These are phyloP conservation scores for Carcinoscorpius rotundicauda DNA, from an alignment of 1,140 invertebrate species.

Conservation along the genomic window DNA sequence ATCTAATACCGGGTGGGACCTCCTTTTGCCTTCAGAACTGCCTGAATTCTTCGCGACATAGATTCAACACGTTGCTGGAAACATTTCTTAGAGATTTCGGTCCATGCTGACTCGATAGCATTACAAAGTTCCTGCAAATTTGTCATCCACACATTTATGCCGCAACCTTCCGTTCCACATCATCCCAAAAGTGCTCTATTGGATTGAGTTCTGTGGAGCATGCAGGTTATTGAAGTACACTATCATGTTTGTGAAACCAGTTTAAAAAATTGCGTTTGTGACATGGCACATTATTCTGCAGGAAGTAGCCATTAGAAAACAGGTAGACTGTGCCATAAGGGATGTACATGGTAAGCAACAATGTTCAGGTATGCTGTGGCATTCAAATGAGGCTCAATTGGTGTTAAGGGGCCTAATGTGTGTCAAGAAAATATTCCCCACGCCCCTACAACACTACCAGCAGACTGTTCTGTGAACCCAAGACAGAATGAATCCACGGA, in stretches of 20 bases:
- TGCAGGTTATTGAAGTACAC: background rate
- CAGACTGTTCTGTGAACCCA: no score
- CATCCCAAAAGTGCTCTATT: background rate
- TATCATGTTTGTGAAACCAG: conserved; percentile 1
- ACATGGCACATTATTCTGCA: conserved; percentile 2
- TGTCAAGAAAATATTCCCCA: no score
- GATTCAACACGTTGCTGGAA: conserved; percentile 3
- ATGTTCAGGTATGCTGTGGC: conserved; percentile 4
- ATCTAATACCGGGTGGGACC: no score
- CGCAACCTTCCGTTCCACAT: no score
- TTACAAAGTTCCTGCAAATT: background rate
- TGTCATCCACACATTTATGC: no score
- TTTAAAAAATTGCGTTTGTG: background rate
- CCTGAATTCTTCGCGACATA: background rate
- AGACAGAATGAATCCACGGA: no score
- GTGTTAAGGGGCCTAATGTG: no score
- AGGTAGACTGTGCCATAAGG: background rate
- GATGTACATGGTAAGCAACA: conserved; percentile 4
- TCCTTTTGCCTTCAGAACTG: no score
- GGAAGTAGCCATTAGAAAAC: conserved; percentile 1
- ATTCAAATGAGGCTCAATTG: background rate
- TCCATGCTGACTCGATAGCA: conserved; percentile 5
- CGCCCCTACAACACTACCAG: no score
- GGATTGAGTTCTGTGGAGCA: background rate
- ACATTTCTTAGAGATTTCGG: background rate